Percentiles rank a stretch among this genome's conserved stretches.
Evolutionary conservation across 1,140 invertebrate genomes (phyloP).

Genomic region (Lepidurus arcticus): DNA sequence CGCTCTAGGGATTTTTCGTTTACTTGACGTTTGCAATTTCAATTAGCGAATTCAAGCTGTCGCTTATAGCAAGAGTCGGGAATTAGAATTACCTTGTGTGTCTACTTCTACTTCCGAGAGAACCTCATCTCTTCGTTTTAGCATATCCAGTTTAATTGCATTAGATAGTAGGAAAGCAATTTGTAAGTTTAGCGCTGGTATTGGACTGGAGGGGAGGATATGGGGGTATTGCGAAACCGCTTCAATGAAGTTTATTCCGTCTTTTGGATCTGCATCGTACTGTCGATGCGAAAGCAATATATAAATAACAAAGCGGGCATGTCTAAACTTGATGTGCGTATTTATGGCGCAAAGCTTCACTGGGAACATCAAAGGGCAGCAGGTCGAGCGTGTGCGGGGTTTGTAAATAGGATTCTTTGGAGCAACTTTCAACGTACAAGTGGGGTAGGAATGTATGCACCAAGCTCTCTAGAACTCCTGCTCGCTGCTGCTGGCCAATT

Average conservation of each 20-base stretch:
- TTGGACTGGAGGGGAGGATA: too few species aligned
- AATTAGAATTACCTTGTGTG: background rate
- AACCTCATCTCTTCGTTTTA: too few species aligned
- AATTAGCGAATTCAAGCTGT: background rate
- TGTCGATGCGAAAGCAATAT: background rate
- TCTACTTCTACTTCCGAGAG: background rate
- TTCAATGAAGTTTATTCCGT: too few species aligned
- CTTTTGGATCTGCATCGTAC: background rate
- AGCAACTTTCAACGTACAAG: background rate
- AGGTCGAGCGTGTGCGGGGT: constrained; percentile 7
- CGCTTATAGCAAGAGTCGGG: background rate
- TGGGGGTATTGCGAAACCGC: too few species aligned
- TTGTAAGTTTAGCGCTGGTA: too few species aligned
- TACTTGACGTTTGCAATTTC: background rate
- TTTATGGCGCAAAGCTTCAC: background rate
- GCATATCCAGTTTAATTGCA: too few species aligned
- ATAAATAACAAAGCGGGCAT: background rate
- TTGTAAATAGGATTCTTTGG: constrained; percentile 10
- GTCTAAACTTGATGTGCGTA: background rate
- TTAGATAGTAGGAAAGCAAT: too few species aligned
- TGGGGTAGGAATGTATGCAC: constrained; percentile 1
- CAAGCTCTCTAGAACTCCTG: background rate
- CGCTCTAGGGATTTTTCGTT: too few species aligned
- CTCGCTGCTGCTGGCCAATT: background rate
- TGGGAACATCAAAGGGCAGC: background rate